Conservation (phyloP, 2,888 invertebrate genomes). For the Microdon myrmicae region DNA sequence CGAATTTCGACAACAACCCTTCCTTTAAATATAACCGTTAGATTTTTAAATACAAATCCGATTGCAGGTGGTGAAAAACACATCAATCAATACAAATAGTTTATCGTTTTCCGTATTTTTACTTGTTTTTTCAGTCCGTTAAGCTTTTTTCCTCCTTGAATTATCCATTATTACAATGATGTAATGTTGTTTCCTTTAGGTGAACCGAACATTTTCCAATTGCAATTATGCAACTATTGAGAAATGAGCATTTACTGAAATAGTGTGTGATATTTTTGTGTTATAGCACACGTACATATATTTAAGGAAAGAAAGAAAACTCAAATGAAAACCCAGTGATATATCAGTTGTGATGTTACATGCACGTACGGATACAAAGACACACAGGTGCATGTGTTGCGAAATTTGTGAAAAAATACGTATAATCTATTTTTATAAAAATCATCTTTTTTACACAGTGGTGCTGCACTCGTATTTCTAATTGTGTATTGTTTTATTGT, state of each 20-base stretch:
- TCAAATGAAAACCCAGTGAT: conserved; percentile 7
- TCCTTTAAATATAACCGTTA: too few species aligned
- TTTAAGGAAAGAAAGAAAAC: conserved; percentile 5
- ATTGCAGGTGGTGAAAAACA: too few species aligned
- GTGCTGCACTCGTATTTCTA: conserved; percentile 11
- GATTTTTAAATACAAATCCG: too few species aligned
- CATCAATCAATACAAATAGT: conserved; percentile 32
- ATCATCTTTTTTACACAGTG: conserved; percentile 4
- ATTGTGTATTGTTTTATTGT: conserved; percentile 18
- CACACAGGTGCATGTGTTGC: conserved; percentile 31
- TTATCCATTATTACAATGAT: too few species aligned
- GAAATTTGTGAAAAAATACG: conserved; percentile 40
- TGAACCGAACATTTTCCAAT: too few species aligned
- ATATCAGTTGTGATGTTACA: conserved; percentile 8
- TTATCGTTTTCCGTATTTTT: conserved; percentile 11
- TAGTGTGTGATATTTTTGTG: conserved; percentile 41
- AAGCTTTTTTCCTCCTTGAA: too few species aligned
- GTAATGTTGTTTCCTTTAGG: too few species aligned
- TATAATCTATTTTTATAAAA: conserved; percentile 34
- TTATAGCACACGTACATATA: conserved; percentile 30
- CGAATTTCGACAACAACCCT: too few species aligned
- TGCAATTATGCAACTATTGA: conserved; percentile 48
- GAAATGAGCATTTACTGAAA: conserved; percentile 17
- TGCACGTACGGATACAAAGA: conserved; percentile 24
- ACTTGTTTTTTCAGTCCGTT: conserved; percentile 4